Evolutionary conservation across 2,888 invertebrate species (phyloP), one percentile per base, ranked within the genome.

Genomic region (Sipha maydis): DNA sequence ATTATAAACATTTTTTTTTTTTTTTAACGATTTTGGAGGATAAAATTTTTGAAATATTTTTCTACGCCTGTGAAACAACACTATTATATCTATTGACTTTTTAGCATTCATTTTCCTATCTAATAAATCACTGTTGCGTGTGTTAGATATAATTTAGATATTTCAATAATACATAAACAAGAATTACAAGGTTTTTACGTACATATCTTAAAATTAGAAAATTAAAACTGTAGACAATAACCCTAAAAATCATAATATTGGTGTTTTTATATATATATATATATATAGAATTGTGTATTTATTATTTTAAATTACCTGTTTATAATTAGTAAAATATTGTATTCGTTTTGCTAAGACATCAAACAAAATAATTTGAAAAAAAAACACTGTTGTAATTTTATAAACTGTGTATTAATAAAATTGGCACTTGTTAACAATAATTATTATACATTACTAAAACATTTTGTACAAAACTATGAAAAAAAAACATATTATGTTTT

Each of bases 171-270:
- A 75, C 25, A 67, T 67, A 28, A 9, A 41, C 17, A 78, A 67
- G 17, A 82, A 79, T 67, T 88, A 88, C 80, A 88, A 88, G 88
- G 88, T 88, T 80, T 88, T 88, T 82, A 82, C 82, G 88, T 88
- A 88, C 88, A 88, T 88, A 88, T 88, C 88, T 88, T 88, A 82
- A 82, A 82, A n/a, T 88, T 88, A 88, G 80, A 82, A 61, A 82
- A 31, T 5, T n/a, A 34, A 85, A 82, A 67, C 71, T 67, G 88
- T 88, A 88, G 88, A 88, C 88, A 88, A 88, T 88, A 88, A 88
- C 73, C 79, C 71, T 73, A 56, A 73, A 86, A 86, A 56, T 61
- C 17, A 41, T 86, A 56, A 19, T 1, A 48, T 48, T 79, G n/a
- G 34, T 61, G 31, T 25, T 41, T 8, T 69, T 28, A n/a, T n/a